Evolutionary conservation across 2,113 vertebrate genomes (phyloP).

Genomic region (Solea solea): DNA sequence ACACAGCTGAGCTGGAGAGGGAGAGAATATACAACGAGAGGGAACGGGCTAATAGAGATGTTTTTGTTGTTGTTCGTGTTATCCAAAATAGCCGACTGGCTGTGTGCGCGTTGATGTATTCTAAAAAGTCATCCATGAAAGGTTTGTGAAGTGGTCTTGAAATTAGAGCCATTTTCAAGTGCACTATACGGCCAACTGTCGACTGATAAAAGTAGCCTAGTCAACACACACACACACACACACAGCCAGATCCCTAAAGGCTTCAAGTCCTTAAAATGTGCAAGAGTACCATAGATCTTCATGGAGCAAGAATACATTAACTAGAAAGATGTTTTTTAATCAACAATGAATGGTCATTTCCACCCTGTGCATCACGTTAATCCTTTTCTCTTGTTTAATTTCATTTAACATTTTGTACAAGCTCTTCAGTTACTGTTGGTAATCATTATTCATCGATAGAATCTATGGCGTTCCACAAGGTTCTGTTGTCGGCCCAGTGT

Average conservation of each 20-base stretch:
- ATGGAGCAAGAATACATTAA: neutral
- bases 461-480: too few relatives aligned
- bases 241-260: neutral
- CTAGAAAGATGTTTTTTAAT: too few relatives aligned
- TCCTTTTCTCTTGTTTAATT: too few relatives aligned
- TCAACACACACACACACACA: neutral
- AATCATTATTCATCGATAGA: too few relatives aligned
- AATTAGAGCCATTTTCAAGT: conserved; percentile 25
- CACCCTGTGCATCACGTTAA: too few relatives aligned
- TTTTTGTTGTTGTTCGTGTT: conserved; percentile 10
- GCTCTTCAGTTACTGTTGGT: too few relatives aligned
- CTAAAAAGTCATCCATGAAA: conserved; percentile 36
- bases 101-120: conserved; percentile 4
- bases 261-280: neutral
- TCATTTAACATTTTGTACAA: too few relatives aligned
- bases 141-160: conserved; percentile 18
- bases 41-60: conserved; percentile 24
- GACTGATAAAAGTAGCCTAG: neutral
- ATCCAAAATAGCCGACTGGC: conserved; percentile 13
- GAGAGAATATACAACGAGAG: conserved; percentile 18
- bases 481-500: too few relatives aligned
- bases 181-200: conserved; percentile 8
- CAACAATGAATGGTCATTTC: too few relatives aligned
- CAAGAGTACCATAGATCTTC: neutral
- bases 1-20: conserved; percentile 49